Conservation (phyloP, 2,888 invertebrate species). For the Diarsia mendica region DNA sequence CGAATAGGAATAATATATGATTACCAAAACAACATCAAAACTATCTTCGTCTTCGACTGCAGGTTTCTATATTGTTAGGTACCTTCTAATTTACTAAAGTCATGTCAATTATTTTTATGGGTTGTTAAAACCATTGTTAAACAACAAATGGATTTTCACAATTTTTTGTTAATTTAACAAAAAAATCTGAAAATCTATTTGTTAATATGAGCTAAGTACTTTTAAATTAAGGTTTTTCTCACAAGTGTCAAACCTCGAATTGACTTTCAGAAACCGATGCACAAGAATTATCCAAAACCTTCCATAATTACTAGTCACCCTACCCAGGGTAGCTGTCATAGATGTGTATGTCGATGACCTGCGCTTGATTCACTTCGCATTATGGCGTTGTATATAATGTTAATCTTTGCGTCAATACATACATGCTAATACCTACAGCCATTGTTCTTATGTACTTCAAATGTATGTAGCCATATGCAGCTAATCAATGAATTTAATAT, state of each 20-base stretch:
- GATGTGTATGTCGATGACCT: conserved; percentile 67
- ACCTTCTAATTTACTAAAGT: neutral
- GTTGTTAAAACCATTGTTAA: no score
- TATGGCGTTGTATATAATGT: conserved; percentile 59
- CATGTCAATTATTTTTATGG: neutral
- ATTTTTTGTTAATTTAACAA: no score
- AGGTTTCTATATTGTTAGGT: neutral
- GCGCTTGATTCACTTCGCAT: conserved; percentile 65
- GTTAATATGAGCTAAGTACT: no score
- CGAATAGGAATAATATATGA: neutral
- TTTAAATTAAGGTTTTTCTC: no score
- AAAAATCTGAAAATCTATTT: no score
- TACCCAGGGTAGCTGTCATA: conserved; percentile 63
- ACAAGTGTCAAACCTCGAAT: no score
- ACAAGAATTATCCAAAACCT: neutral
- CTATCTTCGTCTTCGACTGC: neutral
- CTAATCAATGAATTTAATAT: conserved; percentile 55
- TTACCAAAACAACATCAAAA: neutral
- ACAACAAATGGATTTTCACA: no score
- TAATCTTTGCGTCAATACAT: conserved; percentile 60
- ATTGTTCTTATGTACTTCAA: conserved; percentile 56
- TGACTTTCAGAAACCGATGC: neutral
- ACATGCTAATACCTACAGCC: conserved; percentile 60
- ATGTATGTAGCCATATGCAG: conserved; percentile 59
- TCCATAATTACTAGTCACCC: conserved; percentile 25